Evolutionary conservation across 2,113 vertebrate genomes (phyloP).

Genomic region (Cryptomyrus ogoouensis): DNA sequence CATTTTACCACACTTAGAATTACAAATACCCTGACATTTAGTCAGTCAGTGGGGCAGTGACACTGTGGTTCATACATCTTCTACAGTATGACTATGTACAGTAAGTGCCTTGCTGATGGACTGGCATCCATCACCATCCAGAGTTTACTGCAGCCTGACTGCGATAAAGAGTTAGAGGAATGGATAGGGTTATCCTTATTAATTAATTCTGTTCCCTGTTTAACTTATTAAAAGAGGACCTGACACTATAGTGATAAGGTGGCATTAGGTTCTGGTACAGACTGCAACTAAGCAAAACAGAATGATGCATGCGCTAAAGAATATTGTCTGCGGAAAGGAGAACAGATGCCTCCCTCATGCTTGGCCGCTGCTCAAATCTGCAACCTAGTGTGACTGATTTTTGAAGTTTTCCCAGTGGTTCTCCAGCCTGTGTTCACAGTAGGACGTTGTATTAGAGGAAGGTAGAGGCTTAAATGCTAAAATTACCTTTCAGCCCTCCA

Average conservation of each 20-base stretch:
- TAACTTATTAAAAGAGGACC: not conserved
- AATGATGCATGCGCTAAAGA: not conserved
- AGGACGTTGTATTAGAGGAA: not conserved
- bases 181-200: not conserved
- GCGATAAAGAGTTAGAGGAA: not conserved
- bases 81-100: not conserved
- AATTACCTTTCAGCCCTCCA: not conserved
- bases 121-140: not conserved
- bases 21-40: not conserved
- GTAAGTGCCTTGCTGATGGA: not conserved
- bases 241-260: conserved; percentile 10
- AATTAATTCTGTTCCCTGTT: not conserved
- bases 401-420: not conserved
- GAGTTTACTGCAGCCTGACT: not conserved
- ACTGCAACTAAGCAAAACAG: not conserved
- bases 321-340: not conserved
- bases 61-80: not conserved
- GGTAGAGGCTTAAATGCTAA: not conserved
- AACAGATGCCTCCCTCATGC: not conserved
- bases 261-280: not conserved
- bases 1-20: not conserved
- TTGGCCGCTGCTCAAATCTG: not conserved
- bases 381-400: not conserved
- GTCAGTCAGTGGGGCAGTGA: not conserved
- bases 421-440: not conserved